Evolutionary conservation across 2,113 vertebrate species (phyloP).

Genomic region (Gymnobelideus leadbeateri): DNA sequence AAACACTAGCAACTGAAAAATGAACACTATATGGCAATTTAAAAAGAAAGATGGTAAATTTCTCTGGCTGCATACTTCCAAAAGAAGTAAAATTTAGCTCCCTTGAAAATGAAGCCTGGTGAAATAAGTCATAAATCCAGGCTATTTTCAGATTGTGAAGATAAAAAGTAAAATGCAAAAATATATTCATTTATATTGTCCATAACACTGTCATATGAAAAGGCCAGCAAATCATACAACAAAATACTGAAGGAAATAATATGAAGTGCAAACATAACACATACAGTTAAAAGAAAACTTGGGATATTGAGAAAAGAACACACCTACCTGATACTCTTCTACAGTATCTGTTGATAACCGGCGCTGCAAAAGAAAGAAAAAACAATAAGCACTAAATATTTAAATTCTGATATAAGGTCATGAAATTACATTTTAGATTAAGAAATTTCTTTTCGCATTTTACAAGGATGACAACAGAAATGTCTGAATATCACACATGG

Average conservation of each 20-base stretch:
- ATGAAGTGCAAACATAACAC: neutral
- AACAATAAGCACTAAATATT: slow-evolving; percentile 9
- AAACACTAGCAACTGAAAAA: too few relatives aligned
- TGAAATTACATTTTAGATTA: neutral
- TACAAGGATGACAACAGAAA: slow-evolving; percentile 18
- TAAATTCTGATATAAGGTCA: neutral
- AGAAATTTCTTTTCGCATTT: neutral
- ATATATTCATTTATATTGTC: neutral
- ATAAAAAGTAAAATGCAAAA: neutral
- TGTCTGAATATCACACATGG: neutral
- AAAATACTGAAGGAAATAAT: neutral
- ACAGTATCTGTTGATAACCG: slow-evolving; percentile 91
- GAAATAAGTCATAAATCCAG: neutral
- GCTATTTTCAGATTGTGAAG: neutral
- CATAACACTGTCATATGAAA: neutral
- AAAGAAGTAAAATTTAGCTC: too few relatives aligned
- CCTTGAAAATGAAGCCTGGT: neutral
- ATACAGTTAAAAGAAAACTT: neutral
- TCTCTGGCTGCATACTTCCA: too few relatives aligned
- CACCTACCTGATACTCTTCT: slow-evolving; percentile 96
- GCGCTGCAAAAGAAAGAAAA: slow-evolving; percentile 87
- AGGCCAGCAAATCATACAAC: neutral
- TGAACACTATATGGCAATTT: too few relatives aligned
- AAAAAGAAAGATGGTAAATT: too few relatives aligned
- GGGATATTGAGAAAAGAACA: slow-evolving; percentile 57